Base-by-base conservation (phyloP, 2,888 invertebrate genomes). In the Strigamia transsilvanica region DNA sequence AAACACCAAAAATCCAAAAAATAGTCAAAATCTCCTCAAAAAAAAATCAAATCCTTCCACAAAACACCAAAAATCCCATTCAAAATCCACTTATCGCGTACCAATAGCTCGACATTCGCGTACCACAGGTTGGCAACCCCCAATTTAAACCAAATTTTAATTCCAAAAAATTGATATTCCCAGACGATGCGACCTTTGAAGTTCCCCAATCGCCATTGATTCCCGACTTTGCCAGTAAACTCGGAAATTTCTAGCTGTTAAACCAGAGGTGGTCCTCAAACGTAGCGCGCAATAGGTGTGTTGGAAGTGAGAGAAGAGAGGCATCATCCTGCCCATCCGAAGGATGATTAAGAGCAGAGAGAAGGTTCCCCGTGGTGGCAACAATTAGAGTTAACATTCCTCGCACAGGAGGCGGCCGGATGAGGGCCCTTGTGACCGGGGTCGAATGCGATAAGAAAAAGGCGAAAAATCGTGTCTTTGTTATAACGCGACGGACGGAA, bases 331-430 rank as follows among this genome's bases (percentile, higher is more conserved):
- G 61, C 61, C 61, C 61, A 18, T 61, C 21, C 61, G 61, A 61
- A 61, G 61, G 61, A 61, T 61, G 61, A 61, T 61, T 61, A 61
- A 61, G 61, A 61, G 61, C 61, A 61, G 61, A 61, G 61, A 18
- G 61, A 23, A 61, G 61, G 61, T 61, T 21, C 61, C 61, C 61
- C 12, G 61, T 61, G 61, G 61, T 61, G 61, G 61, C 61, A 61
- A 18, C 61, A 61, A 61, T 61, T 61, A 61, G 61, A 61, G 61
- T 61, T 61, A 61, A 12, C 61, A 61, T 61, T 61, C 61, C 61
- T 23, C 1, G 18, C 61, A 61, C 61, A 61, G 61, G 61, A 61
- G 61, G 61, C 61, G 61, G 61, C 61, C 61, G 61, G 61, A 61
- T 18, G 21, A 61, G 61, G 61, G 61, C 18, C 18, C 61, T 61